These are phyloP conservation scores for Penaeus japonicus DNA, from an alignment of 1,140 invertebrate genomes.

Conservation along the genomic window DNA sequence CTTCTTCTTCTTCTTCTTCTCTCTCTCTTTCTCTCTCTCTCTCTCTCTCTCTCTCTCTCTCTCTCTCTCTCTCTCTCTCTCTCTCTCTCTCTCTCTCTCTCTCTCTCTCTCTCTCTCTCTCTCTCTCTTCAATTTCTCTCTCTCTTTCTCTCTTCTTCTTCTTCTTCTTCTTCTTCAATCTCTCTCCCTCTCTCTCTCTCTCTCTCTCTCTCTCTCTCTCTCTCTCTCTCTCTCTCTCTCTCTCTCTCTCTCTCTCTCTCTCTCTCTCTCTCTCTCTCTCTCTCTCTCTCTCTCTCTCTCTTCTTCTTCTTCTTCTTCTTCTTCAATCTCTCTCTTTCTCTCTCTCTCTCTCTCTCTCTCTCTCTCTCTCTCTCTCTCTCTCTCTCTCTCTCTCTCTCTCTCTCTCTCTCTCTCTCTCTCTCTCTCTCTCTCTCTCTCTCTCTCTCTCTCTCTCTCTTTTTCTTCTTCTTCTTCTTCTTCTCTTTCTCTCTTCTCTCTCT, in stretches of 20 bases:
- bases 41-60: too few relatives aligned
- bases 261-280: neutral
- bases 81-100: too few relatives aligned
- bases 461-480: neutral
- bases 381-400: neutral
- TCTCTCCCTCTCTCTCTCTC: neutral
- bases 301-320: neutral
- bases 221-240: slow-evolving; percentile 22
- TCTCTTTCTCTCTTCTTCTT: neutral
- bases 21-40: too few relatives aligned
- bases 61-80: too few relatives aligned
- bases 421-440: neutral
- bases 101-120: neutral
- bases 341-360: neutral
- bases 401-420: neutral
- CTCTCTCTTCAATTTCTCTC: too few relatives aligned
- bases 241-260: neutral
- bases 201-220: slow-evolving; percentile 4
- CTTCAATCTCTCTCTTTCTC: neutral
- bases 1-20: too few relatives aligned
- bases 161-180: too few relatives aligned
- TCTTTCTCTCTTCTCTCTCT: neutral
- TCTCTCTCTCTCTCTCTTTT: neutral
- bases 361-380: neutral
- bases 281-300: too few relatives aligned